Percentiles rank a stretch among this genome's conserved stretches.
These are phyloP conservation scores for Chironomus tepperi DNA, from an alignment of 1,140 invertebrate species.

Conservation along the genomic window DNA sequence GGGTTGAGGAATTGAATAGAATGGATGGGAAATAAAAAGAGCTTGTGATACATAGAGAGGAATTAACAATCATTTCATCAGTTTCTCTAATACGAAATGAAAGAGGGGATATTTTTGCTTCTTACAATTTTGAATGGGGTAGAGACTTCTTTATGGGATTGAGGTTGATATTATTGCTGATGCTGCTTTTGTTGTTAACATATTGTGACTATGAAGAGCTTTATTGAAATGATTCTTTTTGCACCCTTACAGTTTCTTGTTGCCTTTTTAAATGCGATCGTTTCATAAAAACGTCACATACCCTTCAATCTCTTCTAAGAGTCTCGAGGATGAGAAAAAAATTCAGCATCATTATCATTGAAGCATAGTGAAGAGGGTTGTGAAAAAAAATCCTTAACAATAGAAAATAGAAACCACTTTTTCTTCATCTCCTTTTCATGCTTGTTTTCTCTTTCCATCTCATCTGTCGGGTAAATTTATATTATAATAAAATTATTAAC, in stretches of 20 bases:
- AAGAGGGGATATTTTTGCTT: not conserved
- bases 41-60: constrained; percentile 10
- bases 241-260: not conserved
- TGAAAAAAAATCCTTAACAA: too few species aligned
- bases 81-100: not conserved
- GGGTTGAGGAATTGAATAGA: not conserved
- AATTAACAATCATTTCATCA: constrained; percentile 23
- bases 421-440: too few species aligned
- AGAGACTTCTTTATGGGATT: not conserved
- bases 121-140: not conserved
- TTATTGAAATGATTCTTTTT: constrained; percentile 10
- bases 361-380: too few species aligned
- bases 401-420: too few species aligned
- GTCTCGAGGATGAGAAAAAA: too few species aligned
- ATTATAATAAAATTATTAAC: constrained; percentile 9
- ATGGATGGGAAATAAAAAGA: not conserved
- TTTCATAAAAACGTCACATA: too few species aligned
- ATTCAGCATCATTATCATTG: too few species aligned
- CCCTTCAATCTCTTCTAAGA: too few species aligned
- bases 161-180: not conserved
- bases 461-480: not conserved
- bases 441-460: not conserved
- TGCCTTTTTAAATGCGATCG: too few species aligned
- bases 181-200: not conserved
- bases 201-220: not conserved